Conservation (phyloP, 92 coral and sea anemone species). For the Parazoanthus atlanticus region DNA sequence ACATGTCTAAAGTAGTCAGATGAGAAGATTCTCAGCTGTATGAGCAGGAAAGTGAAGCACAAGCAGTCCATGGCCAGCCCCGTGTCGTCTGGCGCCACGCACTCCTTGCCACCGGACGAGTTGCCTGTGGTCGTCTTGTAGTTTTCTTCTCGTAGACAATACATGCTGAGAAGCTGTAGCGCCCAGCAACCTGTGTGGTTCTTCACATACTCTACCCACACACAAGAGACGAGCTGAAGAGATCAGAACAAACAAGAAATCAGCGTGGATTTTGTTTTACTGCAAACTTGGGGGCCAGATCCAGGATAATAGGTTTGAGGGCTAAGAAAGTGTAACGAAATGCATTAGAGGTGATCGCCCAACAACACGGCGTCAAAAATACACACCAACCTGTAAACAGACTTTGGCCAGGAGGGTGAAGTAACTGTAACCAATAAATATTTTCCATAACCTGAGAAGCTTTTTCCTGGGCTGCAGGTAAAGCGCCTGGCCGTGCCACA, state of each 20-base stretch:
- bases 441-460: constrained; percentile 86
- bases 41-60: constrained; percentile 85
- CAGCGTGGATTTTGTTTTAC: too few relatives aligned
- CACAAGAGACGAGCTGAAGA: constrained; percentile 89
- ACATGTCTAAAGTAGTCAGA: constrained; percentile 93
- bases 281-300: too few relatives aligned
- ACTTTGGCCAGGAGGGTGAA: constrained; percentile 91
- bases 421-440: constrained; percentile 94
- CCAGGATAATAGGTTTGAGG: too few relatives aligned
- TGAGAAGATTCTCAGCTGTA: constrained; percentile 88
- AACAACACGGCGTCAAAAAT: too few relatives aligned
- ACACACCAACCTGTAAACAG: constrained; percentile 85
- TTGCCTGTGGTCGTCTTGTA: constrained; percentile 64
- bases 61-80: constrained; percentile 99
- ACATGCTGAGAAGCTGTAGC: constrained; percentile 91
- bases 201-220: constrained; percentile 88
- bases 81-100: constrained; percentile 96
- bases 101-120: constrained; percentile 57
- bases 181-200: constrained; percentile 89
- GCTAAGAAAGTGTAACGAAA: too few relatives aligned
- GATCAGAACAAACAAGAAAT: background rate
- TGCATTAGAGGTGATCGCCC: too few relatives aligned
- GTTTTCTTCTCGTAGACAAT: constrained; percentile 85
- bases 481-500: constrained; percentile 99
- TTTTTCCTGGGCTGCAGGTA: constrained; percentile 86